A percentile compares a stretch with the other conserved stretches of the same genome.
Conservation (phyloP, 92 coral and sea anemone genomes). For the Phenganax stokvisi region DNA sequence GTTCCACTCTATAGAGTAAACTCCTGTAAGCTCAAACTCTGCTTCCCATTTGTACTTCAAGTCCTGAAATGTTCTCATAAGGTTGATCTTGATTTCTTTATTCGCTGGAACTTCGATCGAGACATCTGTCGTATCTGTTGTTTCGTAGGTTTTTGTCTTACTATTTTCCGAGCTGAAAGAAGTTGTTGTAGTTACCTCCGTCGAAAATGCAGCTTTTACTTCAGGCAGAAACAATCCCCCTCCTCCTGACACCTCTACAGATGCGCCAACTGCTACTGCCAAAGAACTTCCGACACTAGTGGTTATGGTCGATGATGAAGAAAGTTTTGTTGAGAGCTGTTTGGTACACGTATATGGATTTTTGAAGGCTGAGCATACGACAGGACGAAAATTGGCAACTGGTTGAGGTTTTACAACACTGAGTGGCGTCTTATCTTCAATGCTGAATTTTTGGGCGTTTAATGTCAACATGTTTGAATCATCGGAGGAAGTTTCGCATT, state of each 20-base stretch:
- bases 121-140: neutral
- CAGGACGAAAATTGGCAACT: neutral
- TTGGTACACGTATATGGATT: neutral
- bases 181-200: neutral
- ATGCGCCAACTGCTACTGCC: neutral
- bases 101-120: neutral
- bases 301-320: neutral
- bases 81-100: neutral
- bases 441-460: no score
- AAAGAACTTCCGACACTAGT: neutral
- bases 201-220: neutral
- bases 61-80: neutral
- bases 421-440: neutral
- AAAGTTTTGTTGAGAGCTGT: neutral
- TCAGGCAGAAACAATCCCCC: neutral
- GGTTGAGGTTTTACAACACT: neutral
- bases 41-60: slow-evolving; percentile 18
- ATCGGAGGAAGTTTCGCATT: no score
- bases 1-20: neutral
- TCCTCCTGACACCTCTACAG: neutral
- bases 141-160: neutral
- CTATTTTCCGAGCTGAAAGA: neutral
- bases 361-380: neutral
- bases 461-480: no score
- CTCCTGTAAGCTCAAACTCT: neutral